Base-by-base conservation (phyloP, 1,140 invertebrate species). In the Zelostemma sp. region DNA sequence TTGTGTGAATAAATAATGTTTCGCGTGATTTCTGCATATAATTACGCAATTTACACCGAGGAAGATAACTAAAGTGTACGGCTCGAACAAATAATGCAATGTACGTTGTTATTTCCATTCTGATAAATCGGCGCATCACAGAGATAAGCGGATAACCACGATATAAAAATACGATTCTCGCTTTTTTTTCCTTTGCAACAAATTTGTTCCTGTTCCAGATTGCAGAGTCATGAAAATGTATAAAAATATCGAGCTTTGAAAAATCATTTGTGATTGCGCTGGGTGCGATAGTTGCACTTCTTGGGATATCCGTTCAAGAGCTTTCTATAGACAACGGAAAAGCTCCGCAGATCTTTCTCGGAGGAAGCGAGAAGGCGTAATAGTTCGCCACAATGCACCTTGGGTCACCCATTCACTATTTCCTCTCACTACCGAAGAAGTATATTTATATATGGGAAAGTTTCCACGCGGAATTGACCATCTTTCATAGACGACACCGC, bases 361-460 rank as follows among this genome's bases (percentile, higher is more conserved):
- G 43, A 62, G 53, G 35, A 62, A 62, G 50, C 53, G 59, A 28
- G 43, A 54, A 47, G 31, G 47, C 38, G 47, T 59, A 59, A 61
- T 53, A 51, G 50, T 43, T 47, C 33, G 17, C 45, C 9, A 50
- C 47, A 21, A 19, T 25, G 45, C 21, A 33, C 17, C 12, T 46
- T 28, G 18, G 25, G 58, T 53, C 58, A 51, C 49, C 49, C 50
- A 61, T 61, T 53, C 49, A 61, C 19, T 28, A 46, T 61, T 61
- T 35, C 11, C 33, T 35, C 6, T n/a, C 11, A n/a, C 11, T 35
- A 6, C 11, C 11, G 33, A 11, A 35, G n/a, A 35, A 35, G n/a
- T 9, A 35, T n/a, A 35, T 35, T 35, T n/a, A 35, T 35, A 35
- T 35, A n/a, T n/a, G 5, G 6, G 11, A 35, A 35, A 6, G 3